Conservation (phyloP, 2,797 vertebrate genomes). For the Melanotaenia maccullochi region DNA sequence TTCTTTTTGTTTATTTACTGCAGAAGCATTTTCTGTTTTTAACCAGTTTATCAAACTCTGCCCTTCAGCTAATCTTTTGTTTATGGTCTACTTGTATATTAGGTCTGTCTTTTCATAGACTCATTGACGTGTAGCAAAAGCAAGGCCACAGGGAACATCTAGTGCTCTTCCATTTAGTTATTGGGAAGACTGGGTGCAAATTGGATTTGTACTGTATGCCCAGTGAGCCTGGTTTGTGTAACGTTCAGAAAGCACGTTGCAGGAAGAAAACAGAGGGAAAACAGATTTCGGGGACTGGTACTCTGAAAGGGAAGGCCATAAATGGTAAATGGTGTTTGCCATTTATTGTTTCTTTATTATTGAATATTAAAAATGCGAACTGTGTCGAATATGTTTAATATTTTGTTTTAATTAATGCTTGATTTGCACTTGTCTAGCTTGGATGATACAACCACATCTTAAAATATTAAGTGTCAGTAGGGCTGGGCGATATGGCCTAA, state of each 20-base stretch:
- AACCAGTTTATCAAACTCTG: constrained; percentile 51
- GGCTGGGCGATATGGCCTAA: too few relatives aligned
- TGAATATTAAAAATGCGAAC: constrained; percentile 23
- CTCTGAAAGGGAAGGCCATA: constrained; percentile 14
- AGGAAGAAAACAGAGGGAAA: constrained; percentile 55
- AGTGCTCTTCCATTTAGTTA: constrained; percentile 68
- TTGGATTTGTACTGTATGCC: constrained; percentile 65
- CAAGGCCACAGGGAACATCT: constrained; percentile 62
- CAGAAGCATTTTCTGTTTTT: constrained; percentile 44
- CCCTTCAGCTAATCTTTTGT: constrained; percentile 50
- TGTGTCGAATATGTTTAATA: constrained; percentile 34
- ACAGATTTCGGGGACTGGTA: constrained; percentile 45
- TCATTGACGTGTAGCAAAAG: constrained; percentile 43
- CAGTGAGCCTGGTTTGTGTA: constrained; percentile 73
- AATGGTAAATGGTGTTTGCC: neutral
- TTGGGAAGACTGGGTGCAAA: constrained; percentile 61
- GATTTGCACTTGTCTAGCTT: constrained; percentile 37
- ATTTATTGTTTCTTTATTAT: constrained; percentile 31
- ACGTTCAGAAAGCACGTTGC: constrained; percentile 57
- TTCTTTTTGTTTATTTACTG: constrained; percentile 54
- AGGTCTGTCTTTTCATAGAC: constrained; percentile 46
- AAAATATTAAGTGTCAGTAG: constrained; percentile 26
- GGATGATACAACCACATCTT: constrained; percentile 35
- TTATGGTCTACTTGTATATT: constrained; percentile 68
- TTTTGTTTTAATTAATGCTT: constrained; percentile 36